These are phyloP conservation scores for Apis dorsata DNA, from an alignment of 1,140 invertebrate genomes.

Conservation along the genomic window DNA sequence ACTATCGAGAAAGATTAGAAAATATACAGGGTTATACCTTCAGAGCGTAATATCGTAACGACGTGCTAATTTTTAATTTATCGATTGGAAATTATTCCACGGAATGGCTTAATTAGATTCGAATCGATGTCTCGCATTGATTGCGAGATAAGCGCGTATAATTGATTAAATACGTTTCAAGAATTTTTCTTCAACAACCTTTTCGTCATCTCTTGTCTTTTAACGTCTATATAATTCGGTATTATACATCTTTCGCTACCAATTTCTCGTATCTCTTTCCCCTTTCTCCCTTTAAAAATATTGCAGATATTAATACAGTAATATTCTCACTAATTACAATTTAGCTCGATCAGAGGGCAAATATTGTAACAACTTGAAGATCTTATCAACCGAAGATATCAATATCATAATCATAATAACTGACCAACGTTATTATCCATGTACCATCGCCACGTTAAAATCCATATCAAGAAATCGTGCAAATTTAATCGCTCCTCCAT, in stretches of 20 bases:
- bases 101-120: neutral
- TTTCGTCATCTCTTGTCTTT: neutral
- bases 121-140: neutral
- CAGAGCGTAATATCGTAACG: neutral
- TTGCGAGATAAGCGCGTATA: neutral
- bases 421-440: neutral
- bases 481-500: slow-evolving; percentile 6
- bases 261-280: neutral
- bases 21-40: neutral
- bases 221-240: too few species aligned
- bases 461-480: slow-evolving; percentile 10
- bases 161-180: neutral
- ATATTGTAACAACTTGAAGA: slow-evolving; percentile 1
- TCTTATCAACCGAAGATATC: neutral
- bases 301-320: neutral
- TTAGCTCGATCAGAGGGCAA: neutral
- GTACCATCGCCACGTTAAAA: neutral
- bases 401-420: slow-evolving; percentile 19
- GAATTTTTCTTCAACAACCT: neutral
- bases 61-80: neutral
- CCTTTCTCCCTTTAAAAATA: neutral
- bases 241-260: neutral
- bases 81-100: neutral
- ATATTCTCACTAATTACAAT: neutral
- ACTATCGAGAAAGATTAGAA: slow-evolving; percentile 5